Evolutionary conservation across 53 echinoderm and acorn worm species (phyloP), one percentile per base, ranked within the genome.

Genomic region (Echinarachnius parma): DNA sequence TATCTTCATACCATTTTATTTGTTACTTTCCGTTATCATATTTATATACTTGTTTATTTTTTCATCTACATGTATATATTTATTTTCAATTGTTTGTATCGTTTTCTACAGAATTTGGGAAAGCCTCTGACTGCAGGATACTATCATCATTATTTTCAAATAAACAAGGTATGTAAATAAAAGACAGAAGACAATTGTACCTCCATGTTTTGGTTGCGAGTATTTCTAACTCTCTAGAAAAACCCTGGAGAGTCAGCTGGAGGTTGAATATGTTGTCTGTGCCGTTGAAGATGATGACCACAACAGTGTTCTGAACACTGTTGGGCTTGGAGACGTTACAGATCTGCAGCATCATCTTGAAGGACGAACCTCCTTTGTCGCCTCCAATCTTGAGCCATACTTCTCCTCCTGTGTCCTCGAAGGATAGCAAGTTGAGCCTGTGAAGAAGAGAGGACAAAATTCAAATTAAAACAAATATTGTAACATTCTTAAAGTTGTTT

Each of bases 321-420:
- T 71, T 71, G 3, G 72, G 72, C 24, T 31, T 18, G 53, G 23
- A 13, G 15, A 53, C 72, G 9, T 71, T 71, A 35, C 21, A 30
- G 4, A 71, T 35, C 21, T 55, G 72, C 2, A 71, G 2, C 19
- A 71, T 53, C 31, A 52, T 32, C 14, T 71, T 71, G 35, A 71
- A 44, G 10, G 48, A 45, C 5, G 63, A 63, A 34, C 49, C 66
- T 20, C 66, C 66, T 18, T 66, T 66, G 28, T 66, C 46, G 0
- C 66, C 47, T 10, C 66, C 66, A 2, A 66, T 48, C 48, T 46
- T 66, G 3, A 66, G 8, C 66, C 66, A 66, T 28, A 66, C 49
- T 23, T 66, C 49, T 5, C 48, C 49, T 47, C 30, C 23, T 47
- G 66, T 66, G 22, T 48, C 66, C 15, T 29, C 31, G 4, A 48